These are phyloP conservation scores for Ceratoteleas bidentatus DNA, from an alignment of 1,140 invertebrate species.

Conservation along the genomic window DNA sequence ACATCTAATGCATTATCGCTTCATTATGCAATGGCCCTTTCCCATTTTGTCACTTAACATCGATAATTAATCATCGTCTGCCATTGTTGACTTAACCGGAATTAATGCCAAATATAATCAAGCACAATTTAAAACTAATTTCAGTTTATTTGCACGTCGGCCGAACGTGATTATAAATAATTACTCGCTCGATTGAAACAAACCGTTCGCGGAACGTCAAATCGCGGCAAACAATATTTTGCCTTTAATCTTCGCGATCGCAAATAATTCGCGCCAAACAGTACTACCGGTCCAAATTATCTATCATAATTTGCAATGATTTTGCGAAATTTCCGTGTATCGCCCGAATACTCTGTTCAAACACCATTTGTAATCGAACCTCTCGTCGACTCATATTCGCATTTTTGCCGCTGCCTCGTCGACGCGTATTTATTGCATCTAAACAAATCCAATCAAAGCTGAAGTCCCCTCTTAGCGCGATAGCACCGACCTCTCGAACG, in stretches of 20 bases:
- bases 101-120: no score
- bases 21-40: background rate
- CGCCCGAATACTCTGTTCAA: background rate
- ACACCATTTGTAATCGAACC: background rate
- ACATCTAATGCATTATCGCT: background rate
- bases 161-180: no score
- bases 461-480: slow-evolving; percentile 8
- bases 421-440: background rate
- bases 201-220: no score
- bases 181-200: no score
- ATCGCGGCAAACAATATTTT: no score
- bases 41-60: background rate
- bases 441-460: slow-evolving; percentile 23
- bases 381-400: background rate
- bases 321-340: background rate
- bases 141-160: no score
- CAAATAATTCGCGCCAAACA: no score
- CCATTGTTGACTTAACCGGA: no score
- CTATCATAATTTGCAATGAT: no score
- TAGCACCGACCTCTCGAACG: slow-evolving; percentile 9
- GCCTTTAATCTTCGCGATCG: no score
- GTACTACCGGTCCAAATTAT: no score
- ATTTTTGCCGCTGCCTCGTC: background rate
- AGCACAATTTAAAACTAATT: no score
- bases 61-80: background rate